phyloP scores from a whole-genome alignment of 2,888 invertebrate genomes.

The Chrysodeixis includens region DNA sequence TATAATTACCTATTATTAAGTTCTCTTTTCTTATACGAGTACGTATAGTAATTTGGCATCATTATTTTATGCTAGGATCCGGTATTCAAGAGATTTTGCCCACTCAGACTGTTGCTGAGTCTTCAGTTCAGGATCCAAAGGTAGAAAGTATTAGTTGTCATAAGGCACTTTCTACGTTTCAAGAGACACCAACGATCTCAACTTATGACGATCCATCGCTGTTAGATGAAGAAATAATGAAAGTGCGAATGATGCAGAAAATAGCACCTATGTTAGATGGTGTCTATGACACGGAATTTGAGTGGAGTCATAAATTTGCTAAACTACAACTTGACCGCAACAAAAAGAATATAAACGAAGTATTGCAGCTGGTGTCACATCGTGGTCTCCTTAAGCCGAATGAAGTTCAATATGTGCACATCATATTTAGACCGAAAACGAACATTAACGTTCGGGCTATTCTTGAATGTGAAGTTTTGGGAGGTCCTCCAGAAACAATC shows the following conservation, averaged over 20 bases:
- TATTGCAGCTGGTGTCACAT: slow-evolving; percentile 83
- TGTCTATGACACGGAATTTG: slow-evolving; percentile 68
- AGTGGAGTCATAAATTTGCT: slow-evolving; percentile 77
- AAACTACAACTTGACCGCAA: slow-evolving; percentile 56
- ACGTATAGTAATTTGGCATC: not conserved
- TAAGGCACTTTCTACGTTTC: slow-evolving; percentile 26
- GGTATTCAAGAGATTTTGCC: slow-evolving; percentile 59
- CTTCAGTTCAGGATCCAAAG: slow-evolving; percentile 52
- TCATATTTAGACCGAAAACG: slow-evolving; percentile 82
- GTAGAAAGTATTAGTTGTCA: slow-evolving; percentile 36
- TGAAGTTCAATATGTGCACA: slow-evolving; percentile 83
- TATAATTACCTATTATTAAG: too few relatives aligned
- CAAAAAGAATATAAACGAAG: slow-evolving; percentile 71
- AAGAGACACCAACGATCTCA: slow-evolving; percentile 1
- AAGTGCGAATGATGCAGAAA: slow-evolving; percentile 68
- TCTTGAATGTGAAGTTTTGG: slow-evolving; percentile 87
- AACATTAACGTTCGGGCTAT: slow-evolving; percentile 83
- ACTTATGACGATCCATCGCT: slow-evolving; percentile 19
- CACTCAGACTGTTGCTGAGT: slow-evolving; percentile 44
- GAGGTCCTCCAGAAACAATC: slow-evolving; percentile 88
- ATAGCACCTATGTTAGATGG: slow-evolving; percentile 75
- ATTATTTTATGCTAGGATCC: slow-evolving; percentile 51
- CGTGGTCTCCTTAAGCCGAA: slow-evolving; percentile 86
- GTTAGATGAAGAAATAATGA: slow-evolving; percentile 55
- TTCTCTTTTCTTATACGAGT: not conserved